Conservation (phyloP, 2,797 vertebrate species). For the Antennarius maculatus region DNA sequence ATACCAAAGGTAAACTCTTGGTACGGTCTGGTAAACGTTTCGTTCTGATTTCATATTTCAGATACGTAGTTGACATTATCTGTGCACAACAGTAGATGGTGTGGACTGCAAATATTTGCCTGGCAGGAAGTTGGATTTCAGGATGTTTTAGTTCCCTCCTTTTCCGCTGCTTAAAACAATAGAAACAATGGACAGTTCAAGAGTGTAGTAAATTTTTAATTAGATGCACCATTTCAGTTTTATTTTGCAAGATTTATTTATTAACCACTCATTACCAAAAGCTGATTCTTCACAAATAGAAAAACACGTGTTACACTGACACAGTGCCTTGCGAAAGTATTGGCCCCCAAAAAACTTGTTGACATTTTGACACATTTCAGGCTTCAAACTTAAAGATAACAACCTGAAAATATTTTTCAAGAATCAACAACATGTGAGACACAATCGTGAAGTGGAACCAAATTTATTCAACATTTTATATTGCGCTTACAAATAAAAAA, state of each 20-base stretch:
- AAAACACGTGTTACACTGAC: no score
- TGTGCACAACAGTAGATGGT: slow-evolving; percentile 50
- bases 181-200: slow-evolving; percentile 47
- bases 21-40: not conserved
- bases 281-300: not conserved
- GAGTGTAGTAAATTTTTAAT: slow-evolving; percentile 14
- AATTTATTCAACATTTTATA: no score
- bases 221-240: not conserved
- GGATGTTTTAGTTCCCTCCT: slow-evolving; percentile 84
- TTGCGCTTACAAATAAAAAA: no score
- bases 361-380: no score
- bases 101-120: slow-evolving; percentile 53
- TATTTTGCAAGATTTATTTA: not conserved
- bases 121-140: slow-evolving; percentile 80
- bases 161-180: slow-evolving; percentile 83
- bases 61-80: slow-evolving; percentile 26
- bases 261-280: not conserved
- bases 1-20: not conserved
- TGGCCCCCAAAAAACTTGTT: no score
- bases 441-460: no score
- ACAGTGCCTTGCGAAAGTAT: no score
- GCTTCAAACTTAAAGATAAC: no score
- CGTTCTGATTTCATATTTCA: slow-evolving; percentile 17
- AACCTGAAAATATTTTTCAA: no score
- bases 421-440: no score